Conservation (phyloP, 2,888 invertebrate genomes). For the Epistrophella euchroma region DNA sequence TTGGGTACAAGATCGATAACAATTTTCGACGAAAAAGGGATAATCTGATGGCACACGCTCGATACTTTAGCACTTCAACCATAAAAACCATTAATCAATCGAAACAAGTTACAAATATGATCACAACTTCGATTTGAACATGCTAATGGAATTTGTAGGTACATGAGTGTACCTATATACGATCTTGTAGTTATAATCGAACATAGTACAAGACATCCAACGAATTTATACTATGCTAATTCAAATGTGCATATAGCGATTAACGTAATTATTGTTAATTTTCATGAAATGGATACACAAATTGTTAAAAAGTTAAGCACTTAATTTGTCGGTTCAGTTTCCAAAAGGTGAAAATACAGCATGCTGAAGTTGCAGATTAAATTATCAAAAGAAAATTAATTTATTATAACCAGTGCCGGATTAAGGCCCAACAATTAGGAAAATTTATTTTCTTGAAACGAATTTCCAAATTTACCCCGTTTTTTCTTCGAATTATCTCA, state of each 20-base stretch:
- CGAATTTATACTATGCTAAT: slow-evolving; percentile 62
- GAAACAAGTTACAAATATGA: slow-evolving; percentile 30
- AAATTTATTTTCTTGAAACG: no score
- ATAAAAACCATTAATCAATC: slow-evolving; percentile 41
- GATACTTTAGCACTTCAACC: not conserved
- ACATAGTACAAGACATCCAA: slow-evolving; percentile 23
- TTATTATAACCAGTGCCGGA: not conserved
- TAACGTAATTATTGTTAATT: slow-evolving; percentile 64
- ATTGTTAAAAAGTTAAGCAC: slow-evolving; percentile 62
- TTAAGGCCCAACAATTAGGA: not conserved
- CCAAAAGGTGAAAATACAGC: not conserved
- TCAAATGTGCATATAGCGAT: slow-evolving; percentile 22
- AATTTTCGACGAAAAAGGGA: slow-evolving; percentile 20
- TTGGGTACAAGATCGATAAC: not conserved
- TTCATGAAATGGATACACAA: slow-evolving; percentile 71
- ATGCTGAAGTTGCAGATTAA: slow-evolving; percentile 26
- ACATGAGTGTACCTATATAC: no score
- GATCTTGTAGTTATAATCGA: not conserved
- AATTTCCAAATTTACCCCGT: no score
- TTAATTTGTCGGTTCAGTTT: slow-evolving; percentile 18
- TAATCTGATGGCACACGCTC: slow-evolving; percentile 51
- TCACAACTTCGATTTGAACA: slow-evolving; percentile 29
- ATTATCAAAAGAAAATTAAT: slow-evolving; percentile 1
- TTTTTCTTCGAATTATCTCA: no score
- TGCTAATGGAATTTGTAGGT: not conserved